Evolutionary conservation across 2,797 vertebrate genomes (phyloP).

Genomic region (Microcaecilia unicolor): DNA sequence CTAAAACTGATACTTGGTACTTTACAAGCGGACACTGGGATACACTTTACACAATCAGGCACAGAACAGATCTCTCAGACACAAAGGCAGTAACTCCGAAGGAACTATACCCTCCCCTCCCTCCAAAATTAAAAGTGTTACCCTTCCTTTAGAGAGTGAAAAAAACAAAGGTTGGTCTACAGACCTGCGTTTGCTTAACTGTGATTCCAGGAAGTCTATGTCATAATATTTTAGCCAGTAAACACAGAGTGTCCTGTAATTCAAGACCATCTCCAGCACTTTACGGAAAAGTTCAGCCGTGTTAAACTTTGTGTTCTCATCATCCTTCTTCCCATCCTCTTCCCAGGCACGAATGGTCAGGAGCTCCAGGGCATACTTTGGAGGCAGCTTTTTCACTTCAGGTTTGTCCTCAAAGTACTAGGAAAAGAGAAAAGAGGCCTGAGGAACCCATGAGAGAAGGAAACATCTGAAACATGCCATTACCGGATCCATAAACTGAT

Average conservation of each 20-base stretch:
- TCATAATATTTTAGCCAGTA: slow-evolving; percentile 46
- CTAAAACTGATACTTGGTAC: too few species aligned
- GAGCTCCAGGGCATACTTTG: slow-evolving; percentile 45
- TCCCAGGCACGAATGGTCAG: slow-evolving; percentile 51
- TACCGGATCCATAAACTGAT: too few species aligned
- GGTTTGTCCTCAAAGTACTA: not conserved
- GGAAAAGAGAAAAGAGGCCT: too few species aligned
- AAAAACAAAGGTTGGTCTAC: too few species aligned
- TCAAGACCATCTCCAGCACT: slow-evolving; percentile 23
- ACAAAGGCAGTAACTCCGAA: too few species aligned
- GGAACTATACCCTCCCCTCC: too few species aligned
- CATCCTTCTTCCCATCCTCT: not conserved
- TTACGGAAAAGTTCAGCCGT: slow-evolving; percentile 21
- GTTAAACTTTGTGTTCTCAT: slow-evolving; percentile 1
- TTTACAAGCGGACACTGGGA: too few species aligned
- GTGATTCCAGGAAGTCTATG: not conserved
- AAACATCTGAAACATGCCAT: not conserved
- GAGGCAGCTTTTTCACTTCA: not conserved
- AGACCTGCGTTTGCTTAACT: slow-evolving; percentile 16
- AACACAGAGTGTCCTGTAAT: slow-evolving; percentile 15
- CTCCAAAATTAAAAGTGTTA: too few species aligned
- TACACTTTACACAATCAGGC: too few species aligned
- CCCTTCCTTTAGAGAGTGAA: too few species aligned
- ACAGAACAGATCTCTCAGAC: too few species aligned
- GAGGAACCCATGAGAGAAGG: too few species aligned